Percentiles rank a stretch among this genome's conserved stretches.
These are phyloP conservation scores for Paralvinella palmiformis DNA, from an alignment of 1,140 invertebrate genomes.

Conservation along the genomic window DNA sequence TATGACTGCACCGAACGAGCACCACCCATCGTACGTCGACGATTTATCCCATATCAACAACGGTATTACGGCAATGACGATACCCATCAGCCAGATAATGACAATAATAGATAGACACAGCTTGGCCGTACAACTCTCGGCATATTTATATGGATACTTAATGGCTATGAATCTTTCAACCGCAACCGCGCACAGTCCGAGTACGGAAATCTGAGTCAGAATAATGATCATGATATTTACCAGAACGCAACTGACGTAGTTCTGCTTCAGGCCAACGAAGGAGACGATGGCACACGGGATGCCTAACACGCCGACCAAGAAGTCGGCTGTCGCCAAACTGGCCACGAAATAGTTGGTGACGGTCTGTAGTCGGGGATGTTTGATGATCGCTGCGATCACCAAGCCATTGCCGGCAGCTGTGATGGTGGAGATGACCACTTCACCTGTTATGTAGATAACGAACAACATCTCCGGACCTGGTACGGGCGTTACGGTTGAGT, in stretches of 20 bases:
- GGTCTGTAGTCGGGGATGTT: constrained; percentile 44
- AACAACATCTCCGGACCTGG: too few relatives aligned
- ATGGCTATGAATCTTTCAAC: constrained; percentile 42
- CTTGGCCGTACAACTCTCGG: constrained; percentile 27
- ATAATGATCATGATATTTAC: constrained; percentile 39
- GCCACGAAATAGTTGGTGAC: constrained; percentile 53
- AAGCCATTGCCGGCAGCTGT: constrained; percentile 40
- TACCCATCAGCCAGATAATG: constrained; percentile 33
- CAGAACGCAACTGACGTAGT: constrained; percentile 41
- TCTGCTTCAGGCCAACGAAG: constrained; percentile 30
- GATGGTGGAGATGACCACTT: constrained; percentile 52
- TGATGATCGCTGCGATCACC: constrained; percentile 47
- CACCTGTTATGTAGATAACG: too few relatives aligned
- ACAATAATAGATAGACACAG: constrained; percentile 28
- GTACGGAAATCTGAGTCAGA: constrained; percentile 45
- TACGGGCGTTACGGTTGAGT: too few relatives aligned
- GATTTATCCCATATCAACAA: constrained; percentile 41
- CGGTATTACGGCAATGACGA: constrained; percentile 40
- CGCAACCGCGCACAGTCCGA: constrained; percentile 40
- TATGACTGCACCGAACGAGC: constrained; percentile 38
- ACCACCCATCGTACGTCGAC: constrained; percentile 12
- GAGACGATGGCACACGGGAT: constrained; percentile 34
- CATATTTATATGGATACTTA: constrained; percentile 39
- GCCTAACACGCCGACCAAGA: constrained; percentile 45
- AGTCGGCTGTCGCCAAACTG: constrained; percentile 49